Conservation (phyloP, 1,140 invertebrate genomes). For the Aphis gossypii region DNA sequence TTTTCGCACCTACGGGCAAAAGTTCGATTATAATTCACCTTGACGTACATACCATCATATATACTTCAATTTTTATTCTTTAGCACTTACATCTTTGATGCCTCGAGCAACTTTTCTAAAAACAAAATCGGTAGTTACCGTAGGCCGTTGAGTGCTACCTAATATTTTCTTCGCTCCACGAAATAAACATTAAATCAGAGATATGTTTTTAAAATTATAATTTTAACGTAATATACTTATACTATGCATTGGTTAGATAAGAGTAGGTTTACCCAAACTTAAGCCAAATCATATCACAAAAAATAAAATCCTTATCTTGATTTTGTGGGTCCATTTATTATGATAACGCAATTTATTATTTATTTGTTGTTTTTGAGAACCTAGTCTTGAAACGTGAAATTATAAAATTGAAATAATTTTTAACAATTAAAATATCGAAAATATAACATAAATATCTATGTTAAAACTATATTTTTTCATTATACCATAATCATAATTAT, state of each 20-base stretch:
- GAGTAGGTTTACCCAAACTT: too few species aligned
- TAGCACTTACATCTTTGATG: background rate
- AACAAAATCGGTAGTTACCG: background rate
- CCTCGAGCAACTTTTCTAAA: background rate
- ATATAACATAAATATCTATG: background rate
- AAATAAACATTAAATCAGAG: too few species aligned
- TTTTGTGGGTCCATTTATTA: background rate
- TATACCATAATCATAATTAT: background rate
- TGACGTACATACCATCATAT: background rate
- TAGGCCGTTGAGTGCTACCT: too few species aligned
- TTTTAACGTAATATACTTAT: background rate
- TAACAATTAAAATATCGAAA: background rate
- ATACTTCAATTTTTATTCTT: background rate
- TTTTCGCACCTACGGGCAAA: background rate
- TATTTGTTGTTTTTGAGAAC: background rate
- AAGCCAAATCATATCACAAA: background rate
- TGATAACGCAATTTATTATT: background rate
- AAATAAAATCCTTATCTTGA: background rate
- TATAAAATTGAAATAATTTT: background rate
- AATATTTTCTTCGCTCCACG: too few species aligned
- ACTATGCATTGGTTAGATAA: background rate
- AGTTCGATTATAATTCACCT: background rate
- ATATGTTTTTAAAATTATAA: background rate
- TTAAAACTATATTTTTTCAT: too few species aligned
- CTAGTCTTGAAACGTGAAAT: background rate